Evolutionary conservation across 2,888 invertebrate species (phyloP).

Genomic region (Carterocephalus palaemon): DNA sequence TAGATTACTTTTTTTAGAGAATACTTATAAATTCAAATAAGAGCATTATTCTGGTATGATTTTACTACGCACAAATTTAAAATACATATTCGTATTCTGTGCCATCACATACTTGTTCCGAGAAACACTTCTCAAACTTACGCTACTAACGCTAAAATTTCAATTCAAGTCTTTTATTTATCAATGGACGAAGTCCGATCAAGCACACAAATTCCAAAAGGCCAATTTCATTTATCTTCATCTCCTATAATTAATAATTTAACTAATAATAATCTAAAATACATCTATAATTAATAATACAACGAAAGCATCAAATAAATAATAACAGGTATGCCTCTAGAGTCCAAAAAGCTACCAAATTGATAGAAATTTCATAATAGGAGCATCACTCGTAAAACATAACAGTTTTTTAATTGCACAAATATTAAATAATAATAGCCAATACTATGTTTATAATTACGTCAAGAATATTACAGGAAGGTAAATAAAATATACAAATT

Average conservation of each 20-base stretch:
- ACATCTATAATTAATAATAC: slow-evolving; percentile 32
- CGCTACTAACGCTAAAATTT: slow-evolving; percentile 49
- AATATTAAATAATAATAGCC: not conserved
- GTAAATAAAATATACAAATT: slow-evolving; percentile 5
- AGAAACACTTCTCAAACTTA: slow-evolving; percentile 17
- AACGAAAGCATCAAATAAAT: slow-evolving; percentile 36
- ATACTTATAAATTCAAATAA: no score
- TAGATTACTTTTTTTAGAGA: no score
- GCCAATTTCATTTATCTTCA: slow-evolving; percentile 52
- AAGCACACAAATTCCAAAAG: slow-evolving; percentile 70
- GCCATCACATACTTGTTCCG: slow-evolving; percentile 5
- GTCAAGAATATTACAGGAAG: no score
- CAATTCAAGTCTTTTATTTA: slow-evolving; percentile 71
- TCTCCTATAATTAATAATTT: slow-evolving; percentile 27
- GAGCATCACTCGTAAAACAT: slow-evolving; percentile 27
- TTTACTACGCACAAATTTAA: no score
- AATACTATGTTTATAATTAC: slow-evolving; percentile 7
- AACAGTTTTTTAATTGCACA: slow-evolving; percentile 8
- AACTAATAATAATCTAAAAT: slow-evolving; percentile 31
- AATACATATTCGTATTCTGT: not conserved
- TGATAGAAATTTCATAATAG: slow-evolving; percentile 27
- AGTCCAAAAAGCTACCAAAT: slow-evolving; percentile 31
- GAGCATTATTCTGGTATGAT: no score
- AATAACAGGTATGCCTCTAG: slow-evolving; percentile 30
- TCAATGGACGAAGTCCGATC: slow-evolving; percentile 65